A percentile compares a stretch with the other conserved stretches of the same genome.
phyloP scores from a whole-genome alignment of 2,888 invertebrate genomes.

The Eristalinus sepulchralis region DNA sequence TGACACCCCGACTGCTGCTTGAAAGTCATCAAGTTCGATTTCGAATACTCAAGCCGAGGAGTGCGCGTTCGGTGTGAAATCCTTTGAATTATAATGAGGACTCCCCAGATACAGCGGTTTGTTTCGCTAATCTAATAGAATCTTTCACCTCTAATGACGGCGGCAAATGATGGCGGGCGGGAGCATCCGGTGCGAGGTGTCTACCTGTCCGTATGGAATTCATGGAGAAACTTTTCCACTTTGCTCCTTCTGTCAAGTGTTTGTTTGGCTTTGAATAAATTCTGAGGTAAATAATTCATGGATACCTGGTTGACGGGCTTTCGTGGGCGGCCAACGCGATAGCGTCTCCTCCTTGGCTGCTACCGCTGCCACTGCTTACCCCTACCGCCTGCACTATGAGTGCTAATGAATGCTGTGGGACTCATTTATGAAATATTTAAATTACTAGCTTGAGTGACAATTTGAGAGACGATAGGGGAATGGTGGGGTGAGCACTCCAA shows the following conservation, averaged over 20 bases:
- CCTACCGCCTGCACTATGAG: background rate
- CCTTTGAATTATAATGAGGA: conserved; percentile 35
- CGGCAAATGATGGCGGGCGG: background rate
- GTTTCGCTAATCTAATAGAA: conserved; percentile 27
- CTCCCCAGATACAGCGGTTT: background rate
- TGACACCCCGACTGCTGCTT: conserved; percentile 11
- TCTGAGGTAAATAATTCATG: conserved; percentile 56
- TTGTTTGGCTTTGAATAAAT: conserved; percentile 59
- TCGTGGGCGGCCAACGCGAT: background rate
- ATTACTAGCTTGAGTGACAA: conserved; percentile 42
- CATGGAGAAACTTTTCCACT: conserved; percentile 51
- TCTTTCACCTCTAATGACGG: conserved; percentile 20
- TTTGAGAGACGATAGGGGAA: background rate
- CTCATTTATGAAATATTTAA: conserved; percentile 49
- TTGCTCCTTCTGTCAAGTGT: conserved; percentile 10
- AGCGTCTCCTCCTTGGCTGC: background rate
- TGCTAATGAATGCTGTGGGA: conserved; percentile 37
- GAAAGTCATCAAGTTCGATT: background rate
- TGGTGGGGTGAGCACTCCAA: background rate
- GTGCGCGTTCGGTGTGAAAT: background rate
- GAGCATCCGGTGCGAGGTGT: conserved; percentile 14
- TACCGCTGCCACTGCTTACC: background rate
- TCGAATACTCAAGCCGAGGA: background rate
- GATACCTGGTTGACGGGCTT: conserved; percentile 18
- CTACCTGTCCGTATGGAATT: conserved; percentile 32